A percentile compares a stretch with the other conserved stretches of the same genome.
phyloP scores from a whole-genome alignment of 2,888 invertebrate genomes.

The Apotomis capreana region DNA sequence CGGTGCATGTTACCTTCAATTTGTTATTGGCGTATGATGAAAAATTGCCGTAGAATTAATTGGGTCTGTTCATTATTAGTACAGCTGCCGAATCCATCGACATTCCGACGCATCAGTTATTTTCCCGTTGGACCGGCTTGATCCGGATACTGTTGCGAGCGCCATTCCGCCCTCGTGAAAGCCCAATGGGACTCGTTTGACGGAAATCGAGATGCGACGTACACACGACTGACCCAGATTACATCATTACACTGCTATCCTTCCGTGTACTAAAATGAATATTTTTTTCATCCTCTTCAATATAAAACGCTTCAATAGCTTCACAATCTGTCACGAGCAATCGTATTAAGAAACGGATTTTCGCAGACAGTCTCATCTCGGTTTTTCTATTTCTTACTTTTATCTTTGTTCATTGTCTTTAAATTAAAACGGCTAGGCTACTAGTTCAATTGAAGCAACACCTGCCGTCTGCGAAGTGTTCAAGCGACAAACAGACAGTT shows the following conservation, averaged over 20 bases:
- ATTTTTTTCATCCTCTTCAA: slow-evolving; percentile 12
- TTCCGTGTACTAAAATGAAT: slow-evolving; percentile 29
- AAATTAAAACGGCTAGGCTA: slow-evolving; percentile 19
- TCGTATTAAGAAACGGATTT: slow-evolving; percentile 15
- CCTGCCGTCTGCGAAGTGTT: slow-evolving; percentile 25
- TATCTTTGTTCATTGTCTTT: slow-evolving; percentile 34
- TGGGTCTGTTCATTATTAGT: slow-evolving; percentile 9
- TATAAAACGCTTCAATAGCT: slow-evolving; percentile 2
- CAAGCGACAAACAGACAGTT: slow-evolving; percentile 27
- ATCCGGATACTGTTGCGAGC: slow-evolving; percentile 52
- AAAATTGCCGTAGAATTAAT: slow-evolving; percentile 12
- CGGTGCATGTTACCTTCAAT: too few species aligned
- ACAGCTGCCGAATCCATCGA: slow-evolving; percentile 18
- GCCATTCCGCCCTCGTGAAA: slow-evolving; percentile 56
- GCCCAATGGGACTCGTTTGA: slow-evolving; percentile 65
- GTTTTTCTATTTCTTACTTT: slow-evolving; percentile 26
- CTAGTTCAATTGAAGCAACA: slow-evolving; percentile 33
- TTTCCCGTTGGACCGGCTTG: slow-evolving; percentile 45
- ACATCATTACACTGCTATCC: slow-evolving; percentile 48
- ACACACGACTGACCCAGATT: slow-evolving; percentile 57
- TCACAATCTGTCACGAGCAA: slow-evolving; percentile 14
- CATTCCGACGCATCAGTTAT: slow-evolving; percentile 38
- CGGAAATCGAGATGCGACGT: slow-evolving; percentile 62
- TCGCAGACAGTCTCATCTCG: slow-evolving; percentile 10
- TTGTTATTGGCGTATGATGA: neutral